These are phyloP conservation scores for Collichthys lucidus DNA, from an alignment of 2,113 vertebrate species.

Conservation along the genomic window DNA sequence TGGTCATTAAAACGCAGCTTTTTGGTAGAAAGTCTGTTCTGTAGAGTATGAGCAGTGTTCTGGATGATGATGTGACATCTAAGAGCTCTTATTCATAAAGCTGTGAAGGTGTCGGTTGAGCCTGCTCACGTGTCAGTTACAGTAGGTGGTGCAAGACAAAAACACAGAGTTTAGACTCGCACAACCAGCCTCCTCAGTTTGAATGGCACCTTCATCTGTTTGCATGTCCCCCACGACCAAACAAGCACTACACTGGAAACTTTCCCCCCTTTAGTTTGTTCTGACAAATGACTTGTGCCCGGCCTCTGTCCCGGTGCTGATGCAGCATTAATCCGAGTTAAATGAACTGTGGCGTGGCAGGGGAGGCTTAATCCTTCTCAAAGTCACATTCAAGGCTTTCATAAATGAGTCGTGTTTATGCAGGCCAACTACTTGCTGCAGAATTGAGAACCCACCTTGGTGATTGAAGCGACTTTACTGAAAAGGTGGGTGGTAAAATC, in stretches of 20 bases:
- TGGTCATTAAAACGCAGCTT: neutral
- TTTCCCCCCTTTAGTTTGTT: conserved; percentile 10
- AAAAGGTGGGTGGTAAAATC: conserved; percentile 19
- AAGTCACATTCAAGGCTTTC: conserved; percentile 52
- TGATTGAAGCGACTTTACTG: conserved; percentile 16
- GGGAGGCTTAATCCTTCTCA: conserved; percentile 54
- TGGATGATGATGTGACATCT: neutral
- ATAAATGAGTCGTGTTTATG: conserved; percentile 22
- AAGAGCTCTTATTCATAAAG: neutral
- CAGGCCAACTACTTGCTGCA: conserved; percentile 30
- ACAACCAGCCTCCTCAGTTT: neutral
- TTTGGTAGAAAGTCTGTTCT: neutral
- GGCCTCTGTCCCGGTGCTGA: conserved; percentile 40
- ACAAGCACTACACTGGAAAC: conserved; percentile 30
- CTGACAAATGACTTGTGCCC: conserved; percentile 43
- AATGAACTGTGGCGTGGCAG: conserved; percentile 51
- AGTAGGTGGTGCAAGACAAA: neutral
- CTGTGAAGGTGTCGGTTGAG: neutral
- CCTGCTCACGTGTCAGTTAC: neutral
- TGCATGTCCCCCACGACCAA: neutral
- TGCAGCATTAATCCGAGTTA: conserved; percentile 54
- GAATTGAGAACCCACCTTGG: conserved; percentile 35
- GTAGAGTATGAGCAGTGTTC: too few relatives aligned
- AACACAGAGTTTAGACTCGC: neutral
- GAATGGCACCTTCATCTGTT: conserved; percentile 13